These are phyloP conservation scores for Nemotelus pantherinus DNA, from an alignment of 2,888 invertebrate genomes.

Conservation along the genomic window DNA sequence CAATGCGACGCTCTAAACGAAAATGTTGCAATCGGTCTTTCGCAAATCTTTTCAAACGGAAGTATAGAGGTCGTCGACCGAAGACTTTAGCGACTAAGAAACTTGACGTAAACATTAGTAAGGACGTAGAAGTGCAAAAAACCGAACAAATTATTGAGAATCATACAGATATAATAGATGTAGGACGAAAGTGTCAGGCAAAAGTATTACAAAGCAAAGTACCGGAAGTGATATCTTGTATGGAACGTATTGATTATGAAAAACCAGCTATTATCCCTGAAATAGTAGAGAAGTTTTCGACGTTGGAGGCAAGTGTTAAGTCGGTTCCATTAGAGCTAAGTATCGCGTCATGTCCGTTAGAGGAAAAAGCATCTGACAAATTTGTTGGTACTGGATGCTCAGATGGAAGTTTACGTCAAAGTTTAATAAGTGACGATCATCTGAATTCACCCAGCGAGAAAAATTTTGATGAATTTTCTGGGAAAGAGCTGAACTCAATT, in stretches of 20 bases:
- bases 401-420: background rate
- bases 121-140: background rate
- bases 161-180: conserved; percentile 12
- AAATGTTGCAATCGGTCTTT: too few species aligned
- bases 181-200: conserved; percentile 3
- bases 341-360: too few species aligned
- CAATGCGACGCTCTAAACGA: background rate
- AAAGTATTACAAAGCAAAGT: conserved; percentile 11
- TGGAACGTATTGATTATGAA: conserved; percentile 10
- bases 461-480: background rate
- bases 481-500: background rate
- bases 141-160: background rate
- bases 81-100: background rate
- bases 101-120: background rate
- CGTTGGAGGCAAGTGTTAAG: background rate
- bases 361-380: too few species aligned
- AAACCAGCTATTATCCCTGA: background rate
- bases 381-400: too few species aligned
- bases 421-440: too few species aligned
- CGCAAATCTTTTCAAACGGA: background rate
- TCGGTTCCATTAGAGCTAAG: too few species aligned
- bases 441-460: too few species aligned
- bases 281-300: conserved; percentile 14
- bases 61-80: background rate
- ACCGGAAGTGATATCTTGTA: background rate